Base-by-base conservation (phyloP, 2,888 invertebrate species). In the Eurois occulta region DNA sequence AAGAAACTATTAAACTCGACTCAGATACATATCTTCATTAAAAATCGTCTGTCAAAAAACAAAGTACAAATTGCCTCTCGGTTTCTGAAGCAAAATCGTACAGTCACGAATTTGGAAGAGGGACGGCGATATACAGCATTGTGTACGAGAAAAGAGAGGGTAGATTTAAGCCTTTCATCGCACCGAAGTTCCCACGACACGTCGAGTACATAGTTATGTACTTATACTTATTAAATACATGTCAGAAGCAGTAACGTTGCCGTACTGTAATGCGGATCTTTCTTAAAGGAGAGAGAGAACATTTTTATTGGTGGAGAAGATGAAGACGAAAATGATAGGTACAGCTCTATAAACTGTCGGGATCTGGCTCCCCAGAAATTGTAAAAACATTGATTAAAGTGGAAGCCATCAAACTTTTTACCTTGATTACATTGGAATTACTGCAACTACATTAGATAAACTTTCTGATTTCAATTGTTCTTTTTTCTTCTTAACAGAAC, bases 61-160 rank as follows among this genome's bases (percentile, higher is more conserved):
- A 89, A 91, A 90, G 86, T 87, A 91, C 88, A 92, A 93, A 92
- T 91, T 91, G 89, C 91, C 86, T 83, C 85, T 86, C 90, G 82
- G 89, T 88, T 90, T 91, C 91, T 84, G 90, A 91, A 88, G 90
- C 93, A 88, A 92, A 94, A 95, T 94, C 91, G 92, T 92, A 92
- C 48, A 93, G 95, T 95, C 96, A 96, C 95, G 95, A 95, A 94
- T 94, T 92, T 92, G 78, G 55, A 91, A 92, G 70, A 83, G 86
- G 81, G 92, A 92, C 65, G 62, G 83, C 13, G 16, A 28, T 78
- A 90, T 87, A 76, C n/a, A n/a, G 41, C 11, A 67, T 60, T 67
- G 38, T 24, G 2, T 28, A 18, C 52, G 64, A 38, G n/a, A 78
- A 92, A 74, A 79, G 88, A 77, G 92, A 90, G 4, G 70, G 41